Base-by-base conservation (phyloP, 2,888 invertebrate genomes). In the Cheilosia vernalis region DNA sequence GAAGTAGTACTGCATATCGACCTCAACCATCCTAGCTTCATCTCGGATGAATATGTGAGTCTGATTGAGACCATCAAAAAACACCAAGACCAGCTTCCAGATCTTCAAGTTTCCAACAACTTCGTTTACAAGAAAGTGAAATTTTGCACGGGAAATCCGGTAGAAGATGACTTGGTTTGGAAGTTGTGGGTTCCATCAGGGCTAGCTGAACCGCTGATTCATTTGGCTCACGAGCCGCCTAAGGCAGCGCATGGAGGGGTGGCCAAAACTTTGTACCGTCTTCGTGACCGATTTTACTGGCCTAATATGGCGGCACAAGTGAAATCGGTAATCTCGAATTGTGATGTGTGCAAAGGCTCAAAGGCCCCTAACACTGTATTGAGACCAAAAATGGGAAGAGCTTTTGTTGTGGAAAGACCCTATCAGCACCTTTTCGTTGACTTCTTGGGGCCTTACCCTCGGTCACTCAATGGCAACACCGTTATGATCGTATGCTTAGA, bases 201-300 rank as follows among this genome's bases (percentile, higher is more conserved):
- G 0, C 24, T 24, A 4, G 0, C 24, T 4, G 24, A n/a, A 53
- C 53, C 30, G 2, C 15, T 60, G 4, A 21, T 72, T 6, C 4
- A 15, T n/a, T 24, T 24, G 15, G 51, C 51, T 2, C 72, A 72
- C 51, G 17, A 21, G 27, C 49, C 70, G 1, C 70, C 60, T 7
- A n/a, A 44, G 30, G 40, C 70, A 5, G 10, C 51, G 5, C 53
- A 53, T 15, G 53, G 27, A n/a, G 53, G 53, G 5, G 15, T 53
- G 3, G 53, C 53, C 13, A 27, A 27, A 30, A 53, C 27, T 0
- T n/a, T 53, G 30, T 21, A 49, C 21, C 49, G 49, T 7, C 51
- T 51, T 5, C 21, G 24, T 4, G 17, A 27, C 13, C 10, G 17
- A 5, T 51, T 24, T 19, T 49, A 19, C 19, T 49, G 49, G n/a